Evolutionary conservation across 2,888 invertebrate genomes (phyloP).

Genomic region (Acanthacorydalis orientalis): DNA sequence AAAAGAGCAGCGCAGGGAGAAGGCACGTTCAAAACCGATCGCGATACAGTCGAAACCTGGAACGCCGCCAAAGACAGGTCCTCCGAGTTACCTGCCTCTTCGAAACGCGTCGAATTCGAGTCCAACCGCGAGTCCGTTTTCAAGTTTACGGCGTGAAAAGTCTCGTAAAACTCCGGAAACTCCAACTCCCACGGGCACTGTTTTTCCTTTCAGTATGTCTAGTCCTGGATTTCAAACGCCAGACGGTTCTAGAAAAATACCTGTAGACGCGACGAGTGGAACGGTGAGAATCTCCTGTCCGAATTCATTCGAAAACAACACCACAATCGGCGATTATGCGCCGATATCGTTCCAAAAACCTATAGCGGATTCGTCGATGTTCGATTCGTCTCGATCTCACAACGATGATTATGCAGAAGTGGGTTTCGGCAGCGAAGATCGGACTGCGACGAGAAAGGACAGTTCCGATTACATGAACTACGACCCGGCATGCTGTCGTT

Average conservation of each 20-base stretch:
- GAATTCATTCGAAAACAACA: not conserved
- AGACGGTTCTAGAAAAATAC: conserved; percentile 18
- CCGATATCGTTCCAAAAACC: conserved; percentile 9
- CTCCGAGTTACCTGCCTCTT: conserved; percentile 28
- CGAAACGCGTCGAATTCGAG: conserved; percentile 25
- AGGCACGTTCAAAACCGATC: conserved; percentile 43
- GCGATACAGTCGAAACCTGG: conserved; percentile 32
- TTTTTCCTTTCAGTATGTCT: conserved; percentile 5
- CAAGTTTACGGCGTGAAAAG: conserved; percentile 1
- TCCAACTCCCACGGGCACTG: conserved; percentile 5
- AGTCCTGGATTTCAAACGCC: conserved; percentile 7
- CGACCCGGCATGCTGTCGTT: conserved; percentile 16
- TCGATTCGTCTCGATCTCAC: not conserved
- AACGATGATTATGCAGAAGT: conserved; percentile 20
- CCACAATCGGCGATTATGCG: conserved; percentile 11
- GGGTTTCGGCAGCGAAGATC: conserved; percentile 18
- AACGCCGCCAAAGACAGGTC: conserved; percentile 25
- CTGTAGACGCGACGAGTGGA: conserved; percentile 21
- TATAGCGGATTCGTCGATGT: not conserved
- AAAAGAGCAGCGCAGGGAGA: conserved; percentile 19
- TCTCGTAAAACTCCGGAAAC: conserved; percentile 9
- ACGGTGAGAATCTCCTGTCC: conserved; percentile 13
- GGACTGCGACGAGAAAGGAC: not conserved
- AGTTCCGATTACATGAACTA: conserved; percentile 23
- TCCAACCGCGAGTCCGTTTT: conserved; percentile 25